Evolutionary conservation across 2,113 vertebrate genomes (phyloP), one percentile per base, ranked within the genome.

Genomic region (Eclectus roratus): DNA sequence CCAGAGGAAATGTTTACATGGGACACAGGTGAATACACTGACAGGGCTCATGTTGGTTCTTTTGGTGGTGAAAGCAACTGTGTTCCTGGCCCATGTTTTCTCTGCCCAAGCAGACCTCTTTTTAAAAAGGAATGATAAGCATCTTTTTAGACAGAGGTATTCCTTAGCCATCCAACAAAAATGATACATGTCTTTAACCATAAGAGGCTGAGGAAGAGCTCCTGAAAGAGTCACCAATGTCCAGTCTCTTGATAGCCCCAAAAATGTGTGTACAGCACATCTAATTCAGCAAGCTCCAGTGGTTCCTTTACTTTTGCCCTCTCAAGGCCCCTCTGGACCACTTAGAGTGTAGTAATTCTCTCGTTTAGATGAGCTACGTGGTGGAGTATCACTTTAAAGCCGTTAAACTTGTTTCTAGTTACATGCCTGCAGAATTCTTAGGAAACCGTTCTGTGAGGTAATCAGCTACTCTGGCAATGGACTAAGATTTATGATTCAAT

Each of bases 401-500:
- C 76, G 61, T 82, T 87, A 91, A 92, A 56, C 55, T 96, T 91
- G 60, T 92, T 93, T 95, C 78, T 89, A 64, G 52, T 92, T 93
- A 46, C 80, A 66, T 23, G 80, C 74, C 53, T 93, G 64, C 77
- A 88, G 52, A 91, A 81, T 80, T 64, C 84, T 91, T 90, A 87
- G 76, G 91, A 89, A 92, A 80, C 61, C 0, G 7, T 83, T 53
- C 81, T 82, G 83, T 94, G 90, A 88, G 77, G 76, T 89, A 89
- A 74, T 94, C 70, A 60, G 70, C 92, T 94, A 60, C 85, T 95
- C 74, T 94, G 93, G 76, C 82, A 96, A 77, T 43, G 44, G 56
- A 70, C 89, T 88, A 74, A 91, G 92, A 92, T 95, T 94, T 95
- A 91, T 46, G 53, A 84, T 93, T 96, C 88, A 80, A 79, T 94